Base-by-base conservation (phyloP, 2,113 vertebrate species). In the Pipra filicauda region DNA sequence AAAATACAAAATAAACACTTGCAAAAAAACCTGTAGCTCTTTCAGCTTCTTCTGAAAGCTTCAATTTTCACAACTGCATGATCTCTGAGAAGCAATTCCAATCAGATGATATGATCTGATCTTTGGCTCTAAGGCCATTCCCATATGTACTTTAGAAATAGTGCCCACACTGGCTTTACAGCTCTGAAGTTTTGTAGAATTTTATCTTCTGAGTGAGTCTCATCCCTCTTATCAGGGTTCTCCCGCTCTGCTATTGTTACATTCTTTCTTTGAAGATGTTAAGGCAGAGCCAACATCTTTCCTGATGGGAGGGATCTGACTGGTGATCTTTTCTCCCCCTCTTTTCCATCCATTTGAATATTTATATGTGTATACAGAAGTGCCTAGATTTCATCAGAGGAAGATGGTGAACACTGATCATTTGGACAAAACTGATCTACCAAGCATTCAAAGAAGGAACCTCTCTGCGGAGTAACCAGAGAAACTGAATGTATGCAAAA, bases 211-310 rank as follows among this genome's bases (percentile, higher is more conserved):
- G 75, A 76, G 74, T 71, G 35, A 92, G 83, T 48, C 58, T 95
- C 0, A 5, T 95, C 69, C 73, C n/a, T 58, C 95, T 97, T 97
- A 97, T 96, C 97, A 95, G 89, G 33, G 59, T 85, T 95, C 78
- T 95, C 52, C 61, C n/a, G 59, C 74, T 97, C 90, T 91, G 84
- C 92, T 93, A 91, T 90, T 97, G 80, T 95, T 88, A 79, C 87
- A 96, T 91, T 90, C 88, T 51, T 84, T 51, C 97, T 97, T 97
- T 96, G 97, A 97, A 97, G 96, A 96, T 85, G 75, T 57, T 90
- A 95, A 91, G 80, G 31, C 83, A 96, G 57, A 95, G 65, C 76
- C 90, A 92, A 77, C 65, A 80, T 92, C 91, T 91, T 96, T 87
- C 86, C 2, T 41, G 6, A 92, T 33, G 62, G 77, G 77, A 88